phyloP scores from a whole-genome alignment of 2,888 invertebrate species.

The Xanthorhoe spadicearia region DNA sequence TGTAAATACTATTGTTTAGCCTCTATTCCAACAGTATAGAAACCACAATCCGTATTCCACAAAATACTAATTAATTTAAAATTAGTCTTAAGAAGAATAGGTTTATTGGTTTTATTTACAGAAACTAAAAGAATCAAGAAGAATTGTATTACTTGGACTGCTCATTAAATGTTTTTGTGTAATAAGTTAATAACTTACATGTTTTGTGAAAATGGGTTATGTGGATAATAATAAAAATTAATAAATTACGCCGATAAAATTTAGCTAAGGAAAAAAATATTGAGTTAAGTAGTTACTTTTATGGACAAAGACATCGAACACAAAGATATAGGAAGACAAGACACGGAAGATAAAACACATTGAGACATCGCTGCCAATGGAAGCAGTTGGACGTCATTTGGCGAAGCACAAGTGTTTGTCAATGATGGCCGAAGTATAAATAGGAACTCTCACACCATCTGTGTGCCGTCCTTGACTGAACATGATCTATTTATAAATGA shows the following conservation, averaged over 20 bases:
- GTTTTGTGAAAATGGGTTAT: no score
- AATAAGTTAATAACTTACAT: no score
- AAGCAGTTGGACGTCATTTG: constrained; percentile 71
- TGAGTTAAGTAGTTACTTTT: background rate
- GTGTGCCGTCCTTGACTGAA: constrained; percentile 60
- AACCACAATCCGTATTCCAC: no score
- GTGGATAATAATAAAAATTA: no score
- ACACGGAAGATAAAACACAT: constrained; percentile 55
- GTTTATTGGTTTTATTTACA: no score
- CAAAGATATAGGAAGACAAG: background rate
- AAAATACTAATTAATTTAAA: no score
- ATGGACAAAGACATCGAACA: background rate
- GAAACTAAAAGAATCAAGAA: no score
- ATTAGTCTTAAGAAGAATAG: no score
- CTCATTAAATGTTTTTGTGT: no score
- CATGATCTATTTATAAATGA: constrained; percentile 37
- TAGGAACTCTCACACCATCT: constrained; percentile 49
- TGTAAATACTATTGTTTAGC: background rate
- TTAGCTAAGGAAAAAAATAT: background rate
- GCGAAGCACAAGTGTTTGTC: constrained; percentile 42
- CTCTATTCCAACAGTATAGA: background rate
- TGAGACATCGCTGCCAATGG: constrained; percentile 72
- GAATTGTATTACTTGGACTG: no score
- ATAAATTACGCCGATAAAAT: no score
- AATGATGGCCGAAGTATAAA: constrained; percentile 57